Evolutionary conservation across 1,140 invertebrate species (phyloP).

Genomic region (Orussus abietinus): DNA sequence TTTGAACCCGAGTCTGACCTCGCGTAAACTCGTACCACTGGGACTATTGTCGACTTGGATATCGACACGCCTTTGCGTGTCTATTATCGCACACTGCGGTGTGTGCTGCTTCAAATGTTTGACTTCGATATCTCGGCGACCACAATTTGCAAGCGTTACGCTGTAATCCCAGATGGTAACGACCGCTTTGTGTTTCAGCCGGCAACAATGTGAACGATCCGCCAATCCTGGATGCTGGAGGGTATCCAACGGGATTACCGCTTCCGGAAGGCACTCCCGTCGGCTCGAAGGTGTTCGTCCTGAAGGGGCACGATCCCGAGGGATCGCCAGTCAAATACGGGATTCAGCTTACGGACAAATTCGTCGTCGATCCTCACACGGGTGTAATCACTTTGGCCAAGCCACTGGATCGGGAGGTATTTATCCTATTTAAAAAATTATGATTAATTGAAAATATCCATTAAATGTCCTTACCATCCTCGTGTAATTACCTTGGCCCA

Average conservation of each 20-base stretch:
- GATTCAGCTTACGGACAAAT: constrained; percentile 74
- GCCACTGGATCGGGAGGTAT: constrained; percentile 80
- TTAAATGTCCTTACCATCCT: too few species aligned
- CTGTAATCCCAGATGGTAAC: too few species aligned
- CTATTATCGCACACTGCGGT: too few species aligned
- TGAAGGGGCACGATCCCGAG: constrained; percentile 79
- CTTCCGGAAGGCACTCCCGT: constrained; percentile 74
- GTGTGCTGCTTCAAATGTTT: too few species aligned
- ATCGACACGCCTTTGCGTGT: too few species aligned
- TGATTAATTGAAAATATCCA: too few species aligned
- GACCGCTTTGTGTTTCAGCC: constrained; percentile 34
- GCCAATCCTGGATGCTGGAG: constrained; percentile 41
- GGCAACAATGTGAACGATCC: constrained; percentile 51
- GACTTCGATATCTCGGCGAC: too few species aligned
- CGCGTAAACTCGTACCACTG: too few species aligned
- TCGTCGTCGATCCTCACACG: constrained; percentile 70
- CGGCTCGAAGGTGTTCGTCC: constrained; percentile 68
- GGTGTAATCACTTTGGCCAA: constrained; percentile 75
- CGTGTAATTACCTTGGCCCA: too few species aligned
- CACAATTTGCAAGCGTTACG: too few species aligned
- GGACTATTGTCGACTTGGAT: too few species aligned
- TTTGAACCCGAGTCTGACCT: too few species aligned
- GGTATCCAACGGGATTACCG: constrained; percentile 54
- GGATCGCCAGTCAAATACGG: constrained; percentile 67
- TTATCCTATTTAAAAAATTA: constrained; percentile 25